A percentile compares a stretch with the other conserved stretches of the same genome.
These are phyloP conservation scores for Cyclophora albipunctata DNA, from an alignment of 2,888 invertebrate genomes.

Conservation along the genomic window DNA sequence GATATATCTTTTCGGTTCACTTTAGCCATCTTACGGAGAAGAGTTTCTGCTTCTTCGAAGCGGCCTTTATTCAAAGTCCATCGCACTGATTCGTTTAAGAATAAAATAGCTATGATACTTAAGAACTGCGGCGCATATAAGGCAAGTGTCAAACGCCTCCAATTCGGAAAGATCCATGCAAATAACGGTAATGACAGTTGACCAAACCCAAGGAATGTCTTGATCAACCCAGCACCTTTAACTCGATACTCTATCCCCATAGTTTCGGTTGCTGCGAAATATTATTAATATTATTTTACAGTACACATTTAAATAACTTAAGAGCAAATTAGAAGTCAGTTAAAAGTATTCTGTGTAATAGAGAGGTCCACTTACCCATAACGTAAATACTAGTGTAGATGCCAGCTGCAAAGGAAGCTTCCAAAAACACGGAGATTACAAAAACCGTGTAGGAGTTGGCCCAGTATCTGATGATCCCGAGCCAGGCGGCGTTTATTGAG, in stretches of 20 bases:
- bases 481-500: constrained; percentile 75
- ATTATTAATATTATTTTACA: too few species aligned
- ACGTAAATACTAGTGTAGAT: constrained; percentile 82
- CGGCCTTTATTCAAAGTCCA: constrained; percentile 84
- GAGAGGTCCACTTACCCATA: constrained; percentile 53
- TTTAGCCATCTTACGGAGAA: constrained; percentile 77
- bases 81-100: constrained; percentile 82
- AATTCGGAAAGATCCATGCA: constrained; percentile 81
- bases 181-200: constrained; percentile 79
- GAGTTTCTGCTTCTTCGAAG: constrained; percentile 77
- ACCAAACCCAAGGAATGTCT: constrained; percentile 81
- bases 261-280: constrained; percentile 79
- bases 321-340: too few species aligned
- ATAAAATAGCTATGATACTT: constrained; percentile 79
- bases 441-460: constrained; percentile 79
- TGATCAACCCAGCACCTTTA: constrained; percentile 79
- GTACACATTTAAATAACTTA: too few species aligned
- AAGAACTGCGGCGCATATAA: constrained; percentile 82
- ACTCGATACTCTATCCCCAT: constrained; percentile 83
- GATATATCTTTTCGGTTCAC: constrained; percentile 67
- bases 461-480: constrained; percentile 67
- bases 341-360: too few species aligned
- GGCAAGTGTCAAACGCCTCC: constrained; percentile 79
- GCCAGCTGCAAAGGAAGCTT: constrained; percentile 79
- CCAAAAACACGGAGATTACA: constrained; percentile 75